Evolutionary conservation across 2,113 vertebrate species (phyloP), one percentile per base, ranked within the genome.

Genomic region (Lepus timidus): DNA sequence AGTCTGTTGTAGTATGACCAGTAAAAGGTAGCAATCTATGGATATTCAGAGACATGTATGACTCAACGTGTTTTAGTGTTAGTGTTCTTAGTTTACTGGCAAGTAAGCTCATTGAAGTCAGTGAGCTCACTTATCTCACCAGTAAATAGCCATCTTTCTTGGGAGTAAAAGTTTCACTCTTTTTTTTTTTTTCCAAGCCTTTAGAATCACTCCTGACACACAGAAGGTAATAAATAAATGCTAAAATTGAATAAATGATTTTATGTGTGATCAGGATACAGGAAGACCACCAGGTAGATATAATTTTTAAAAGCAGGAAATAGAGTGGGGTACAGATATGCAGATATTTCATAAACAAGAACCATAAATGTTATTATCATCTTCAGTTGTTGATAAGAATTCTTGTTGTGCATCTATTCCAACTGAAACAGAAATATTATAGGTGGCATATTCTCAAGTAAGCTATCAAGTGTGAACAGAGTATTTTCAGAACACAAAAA

Each of bases 331-430:
- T 49, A 95, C 36, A 22, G 6, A 29, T 49, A 25, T 84, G 3
- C 70, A 31, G 11, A 76, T 75, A 74, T 68, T 93, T 87, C 88
- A 84, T 90, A 94, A 95, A 79, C 6, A 20, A 27, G 81, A 93
- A 49, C 58, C 7, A 62, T 49, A 75, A 16, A 39, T 88, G 25
- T 27, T 36, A 84, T 10, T 52, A 61, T 19, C 13, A 61, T 25
- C 27, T 44, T 84, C 87, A 6, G 17, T 83, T 87, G 58, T 49
- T 7, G 51, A 49, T 75, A 79, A 31, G 1, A 65, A 27, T 90
- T 23, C 4, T 83, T 71, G 17, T 31, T 74, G 6, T 31, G 8
- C 1, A 75, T 6, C 51, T 71, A 58, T 83, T 71, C 3, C 12
- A 80, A 10, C 58, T 67, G 4, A 84, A 91, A 79, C 79, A 29